Evolutionary conservation across 1,140 invertebrate genomes (phyloP), one percentile per base, ranked within the genome.

Genomic region (Halyomorpha halys): DNA sequence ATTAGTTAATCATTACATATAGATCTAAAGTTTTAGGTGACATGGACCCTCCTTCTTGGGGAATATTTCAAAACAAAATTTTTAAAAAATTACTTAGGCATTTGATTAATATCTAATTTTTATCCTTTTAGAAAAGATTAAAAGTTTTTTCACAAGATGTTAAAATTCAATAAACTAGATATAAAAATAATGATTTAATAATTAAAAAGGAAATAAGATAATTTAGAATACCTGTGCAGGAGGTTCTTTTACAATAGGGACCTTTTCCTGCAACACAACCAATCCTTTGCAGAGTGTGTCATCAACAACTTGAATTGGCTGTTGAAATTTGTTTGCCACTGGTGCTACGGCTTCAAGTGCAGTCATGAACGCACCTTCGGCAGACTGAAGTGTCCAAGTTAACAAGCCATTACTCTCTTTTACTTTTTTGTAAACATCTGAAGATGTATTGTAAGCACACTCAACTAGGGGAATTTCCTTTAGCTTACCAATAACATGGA

Each of bases 171-270:
- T n/a, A n/a, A n/a, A n/a, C n/a, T n/a, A n/a, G n/a, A n/a, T n/a
- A n/a, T n/a, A n/a, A n/a, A n/a, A n/a, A n/a, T n/a, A n/a, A n/a
- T n/a, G n/a, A n/a, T n/a, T n/a, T 30, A 30, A 30, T 8, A 30
- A 30, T 4, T 30, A 30, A 4, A 30, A 30, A 30, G 3, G 8
- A 30, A 30, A 30, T 30, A 4, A 30, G 34, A 39, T 13, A 39
- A 6, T 39, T 39, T 11, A 39, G 56, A n/a, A n/a, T 77, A 90
- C 88, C 74, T 84, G 79, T 77, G 89, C 79, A 3, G 87, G 87
- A 8, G 86, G 84, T 63, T 89, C 74, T 74, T 87, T 81, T 54
- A 90, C 82, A 1, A 83, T 80, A 0, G 87, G 87, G n/a, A 89
- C 81, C 67, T 81, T 80, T 69, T 87, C 80, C 70, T 89, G 87